Percentiles rank a stretch among this genome's conserved stretches.
Evolutionary conservation across 2,113 vertebrate genomes (phyloP).

Genomic region (Zosterops lateralis): DNA sequence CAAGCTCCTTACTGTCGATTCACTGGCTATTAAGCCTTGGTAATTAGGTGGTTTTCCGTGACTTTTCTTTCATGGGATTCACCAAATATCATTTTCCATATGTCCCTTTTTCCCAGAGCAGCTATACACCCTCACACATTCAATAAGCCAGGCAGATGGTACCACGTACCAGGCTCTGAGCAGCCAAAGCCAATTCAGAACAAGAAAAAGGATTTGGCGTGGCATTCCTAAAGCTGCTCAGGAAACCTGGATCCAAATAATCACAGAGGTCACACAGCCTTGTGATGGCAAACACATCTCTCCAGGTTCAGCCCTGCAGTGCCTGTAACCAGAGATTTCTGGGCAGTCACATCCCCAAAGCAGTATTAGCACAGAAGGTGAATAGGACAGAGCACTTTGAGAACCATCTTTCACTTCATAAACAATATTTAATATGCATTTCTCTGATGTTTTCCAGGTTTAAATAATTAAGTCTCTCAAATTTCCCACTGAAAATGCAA

Average conservation of each 20-base stretch:
- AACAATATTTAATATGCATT: background rate
- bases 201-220: background rate
- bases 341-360: background rate
- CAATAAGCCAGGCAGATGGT: slow-evolving; percentile 29
- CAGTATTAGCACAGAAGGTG: background rate
- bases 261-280: background rate
- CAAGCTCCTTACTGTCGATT: slow-evolving; percentile 29
- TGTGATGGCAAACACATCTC: background rate
- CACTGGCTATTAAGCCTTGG: slow-evolving; percentile 8
- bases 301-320: background rate
- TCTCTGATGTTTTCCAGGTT: background rate
- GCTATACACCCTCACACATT: background rate
- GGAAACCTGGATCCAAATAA: background rate
- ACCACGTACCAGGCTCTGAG: background rate
- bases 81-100: slow-evolving; percentile 58
- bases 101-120: slow-evolving; percentile 36
- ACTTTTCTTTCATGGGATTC: slow-evolving; percentile 35
- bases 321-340: background rate
- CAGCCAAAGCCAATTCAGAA: slow-evolving; percentile 7
- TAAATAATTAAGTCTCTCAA: background rate
- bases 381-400: background rate
- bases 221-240: background rate
- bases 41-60: slow-evolving; percentile 60
- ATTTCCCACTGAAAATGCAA: background rate
- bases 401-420: background rate